Evolutionary conservation across 2,888 invertebrate species (phyloP).

Genomic region (Acrocyrtus sp.): DNA sequence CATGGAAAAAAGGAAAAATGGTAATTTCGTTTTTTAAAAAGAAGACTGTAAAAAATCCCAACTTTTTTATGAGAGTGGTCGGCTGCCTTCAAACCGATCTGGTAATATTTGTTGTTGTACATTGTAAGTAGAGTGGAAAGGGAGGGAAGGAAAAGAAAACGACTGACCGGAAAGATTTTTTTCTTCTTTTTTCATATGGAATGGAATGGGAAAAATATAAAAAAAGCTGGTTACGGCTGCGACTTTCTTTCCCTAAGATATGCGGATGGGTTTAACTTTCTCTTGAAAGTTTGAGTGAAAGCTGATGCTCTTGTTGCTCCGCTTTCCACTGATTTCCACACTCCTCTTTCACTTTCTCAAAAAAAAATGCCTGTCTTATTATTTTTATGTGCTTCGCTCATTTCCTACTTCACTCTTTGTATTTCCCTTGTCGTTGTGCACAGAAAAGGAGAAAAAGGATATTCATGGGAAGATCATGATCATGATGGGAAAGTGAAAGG

Average conservation of each 20-base stretch:
- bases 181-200: too few species aligned
- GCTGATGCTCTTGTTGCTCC: slow-evolving; percentile 19
- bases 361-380: too few species aligned
- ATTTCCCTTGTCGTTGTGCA: neutral
- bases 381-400: too few species aligned
- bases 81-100: slow-evolving; percentile 2
- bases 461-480: neutral
- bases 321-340: too few species aligned
- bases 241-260: slow-evolving; percentile 9
- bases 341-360: too few species aligned
- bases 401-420: neutral
- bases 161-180: slow-evolving; percentile 51
- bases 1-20: slow-evolving; percentile 13
- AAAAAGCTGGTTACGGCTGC: too few species aligned
- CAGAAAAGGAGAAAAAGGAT: too few species aligned
- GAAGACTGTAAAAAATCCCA: slow-evolving; percentile 16
- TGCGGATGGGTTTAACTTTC: slow-evolving; percentile 17
- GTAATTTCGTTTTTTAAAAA: slow-evolving; percentile 31
- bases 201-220: too few species aligned
- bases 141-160: neutral
- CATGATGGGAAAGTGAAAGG: neutral
- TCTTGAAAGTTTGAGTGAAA: slow-evolving; percentile 34
- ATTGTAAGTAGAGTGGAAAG: neutral
- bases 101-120: neutral
- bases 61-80: slow-evolving; percentile 26